These are phyloP conservation scores for Catocala fraxini DNA, from an alignment of 2,888 invertebrate genomes.

Conservation along the genomic window DNA sequence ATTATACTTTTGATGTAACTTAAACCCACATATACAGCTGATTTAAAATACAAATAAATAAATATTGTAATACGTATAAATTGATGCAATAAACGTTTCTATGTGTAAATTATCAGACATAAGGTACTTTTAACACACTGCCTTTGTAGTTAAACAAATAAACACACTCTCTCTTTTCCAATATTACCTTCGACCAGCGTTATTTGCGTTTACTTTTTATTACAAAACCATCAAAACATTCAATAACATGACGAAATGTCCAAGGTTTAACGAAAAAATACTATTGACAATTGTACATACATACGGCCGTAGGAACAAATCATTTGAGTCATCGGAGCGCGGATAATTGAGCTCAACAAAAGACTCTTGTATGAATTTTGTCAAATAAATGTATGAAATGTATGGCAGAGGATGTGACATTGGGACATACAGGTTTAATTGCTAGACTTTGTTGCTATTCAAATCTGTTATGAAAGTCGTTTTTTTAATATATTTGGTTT, in stretches of 20 bases:
- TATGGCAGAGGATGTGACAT: constrained; percentile 32
- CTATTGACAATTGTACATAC: constrained; percentile 40
- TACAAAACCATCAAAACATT: constrained; percentile 37
- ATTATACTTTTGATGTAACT: too few species aligned
- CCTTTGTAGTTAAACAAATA: neutral
- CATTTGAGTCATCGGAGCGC: constrained; percentile 45
- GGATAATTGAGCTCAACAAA: constrained; percentile 48
- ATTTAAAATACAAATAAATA: too few species aligned
- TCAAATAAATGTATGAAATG: constrained; percentile 49
- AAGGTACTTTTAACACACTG: too few species aligned
- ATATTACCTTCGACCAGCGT: constrained; percentile 8
- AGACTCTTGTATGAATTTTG: constrained; percentile 44
- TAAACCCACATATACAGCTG: too few species aligned
- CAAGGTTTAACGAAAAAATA: constrained; percentile 47
- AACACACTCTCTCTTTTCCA: neutral
- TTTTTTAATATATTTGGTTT: too few species aligned
- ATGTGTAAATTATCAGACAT: too few species aligned
- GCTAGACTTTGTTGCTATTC: constrained; percentile 22
- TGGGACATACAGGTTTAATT: constrained; percentile 45
- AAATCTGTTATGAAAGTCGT: neutral
- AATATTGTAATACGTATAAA: too few species aligned
- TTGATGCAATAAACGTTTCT: too few species aligned
- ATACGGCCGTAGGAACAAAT: constrained; percentile 34
- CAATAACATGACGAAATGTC: constrained; percentile 37
- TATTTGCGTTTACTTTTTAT: constrained; percentile 25